Conservation (phyloP, 2,888 invertebrate species). For the Sinhomidia bicolor region DNA sequence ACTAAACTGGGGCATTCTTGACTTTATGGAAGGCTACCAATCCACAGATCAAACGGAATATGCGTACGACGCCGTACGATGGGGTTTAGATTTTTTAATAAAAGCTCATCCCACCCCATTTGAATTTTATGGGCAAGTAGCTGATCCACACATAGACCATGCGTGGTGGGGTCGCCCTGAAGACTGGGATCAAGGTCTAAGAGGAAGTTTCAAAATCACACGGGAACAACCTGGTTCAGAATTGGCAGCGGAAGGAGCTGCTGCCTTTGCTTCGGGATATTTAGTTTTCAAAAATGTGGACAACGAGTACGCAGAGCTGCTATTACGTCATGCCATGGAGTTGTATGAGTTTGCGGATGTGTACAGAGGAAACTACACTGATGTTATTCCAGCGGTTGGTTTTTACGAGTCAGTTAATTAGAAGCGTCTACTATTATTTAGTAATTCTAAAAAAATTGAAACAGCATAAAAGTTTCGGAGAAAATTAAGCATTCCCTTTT, state of each 20-base stretch:
- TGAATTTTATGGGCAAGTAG: conserved; percentile 85
- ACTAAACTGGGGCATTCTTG: conserved; percentile 84
- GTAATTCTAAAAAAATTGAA: no score
- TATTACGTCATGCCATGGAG: conserved; percentile 83
- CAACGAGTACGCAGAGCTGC: conserved; percentile 82
- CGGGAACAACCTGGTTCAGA: conserved; percentile 82
- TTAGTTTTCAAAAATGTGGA: conserved; percentile 82
- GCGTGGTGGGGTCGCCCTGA: conserved; percentile 84
- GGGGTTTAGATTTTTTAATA: conserved; percentile 85
- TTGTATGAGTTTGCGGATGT: conserved; percentile 84
- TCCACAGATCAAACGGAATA: conserved; percentile 83
- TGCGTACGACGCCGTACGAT: conserved; percentile 83
- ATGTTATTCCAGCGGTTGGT: conserved; percentile 83
- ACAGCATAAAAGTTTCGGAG: no score
- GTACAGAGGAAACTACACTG: conserved; percentile 83
- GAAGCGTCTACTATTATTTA: no score
- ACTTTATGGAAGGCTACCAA: conserved; percentile 83
- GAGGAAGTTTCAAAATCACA: conserved; percentile 37
- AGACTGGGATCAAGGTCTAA: conserved; percentile 50
- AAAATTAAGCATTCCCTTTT: no score
- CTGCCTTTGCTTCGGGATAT: conserved; percentile 84
- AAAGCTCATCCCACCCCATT: conserved; percentile 82
- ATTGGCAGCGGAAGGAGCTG: conserved; percentile 85
- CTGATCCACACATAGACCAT: conserved; percentile 85
- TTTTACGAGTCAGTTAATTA: conserved; percentile 83